Conservation (phyloP, 2,113 vertebrate species). For the Riparia riparia region DNA sequence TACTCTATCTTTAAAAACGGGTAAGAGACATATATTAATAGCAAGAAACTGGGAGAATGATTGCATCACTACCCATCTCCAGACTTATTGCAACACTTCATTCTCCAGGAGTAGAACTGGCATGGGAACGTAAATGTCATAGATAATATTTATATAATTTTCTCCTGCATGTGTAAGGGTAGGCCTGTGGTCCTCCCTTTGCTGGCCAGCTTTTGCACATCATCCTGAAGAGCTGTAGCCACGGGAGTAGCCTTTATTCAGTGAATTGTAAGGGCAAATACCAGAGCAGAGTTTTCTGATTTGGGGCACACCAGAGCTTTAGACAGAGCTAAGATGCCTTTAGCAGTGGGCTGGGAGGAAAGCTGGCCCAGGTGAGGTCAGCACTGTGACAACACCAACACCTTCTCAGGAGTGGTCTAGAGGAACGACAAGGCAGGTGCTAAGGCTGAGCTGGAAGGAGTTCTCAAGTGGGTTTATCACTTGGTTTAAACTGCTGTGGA, state of each 20-base stretch:
- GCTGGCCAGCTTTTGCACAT: constrained; percentile 9
- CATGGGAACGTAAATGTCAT: constrained; percentile 67
- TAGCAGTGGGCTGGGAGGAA: neutral
- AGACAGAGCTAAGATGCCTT: neutral
- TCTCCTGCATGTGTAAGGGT: neutral
- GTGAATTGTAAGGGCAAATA: neutral
- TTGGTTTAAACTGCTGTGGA: neutral
- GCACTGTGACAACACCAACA: neutral
- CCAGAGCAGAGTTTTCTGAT: accelerated
- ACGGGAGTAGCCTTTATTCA: neutral
- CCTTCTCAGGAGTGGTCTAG: neutral
- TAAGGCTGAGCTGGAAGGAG: neutral
- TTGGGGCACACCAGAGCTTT: neutral
- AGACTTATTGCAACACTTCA: constrained; percentile 76
- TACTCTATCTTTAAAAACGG: constrained; percentile 82
- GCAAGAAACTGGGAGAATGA: constrained; percentile 76
- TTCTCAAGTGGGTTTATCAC: accelerated
- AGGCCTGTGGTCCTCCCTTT: neutral
- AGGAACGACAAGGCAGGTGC: accelerated
- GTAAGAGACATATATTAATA: constrained; percentile 84
- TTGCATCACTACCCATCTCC: constrained; percentile 77
- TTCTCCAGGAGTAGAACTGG: constrained; percentile 76
- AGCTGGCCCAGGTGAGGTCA: neutral
- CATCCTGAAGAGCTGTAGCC: neutral
- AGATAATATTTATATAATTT: constrained; percentile 63